phyloP scores from a whole-genome alignment of 2,797 vertebrate species.

The Geotrypetes seraphini region DNA sequence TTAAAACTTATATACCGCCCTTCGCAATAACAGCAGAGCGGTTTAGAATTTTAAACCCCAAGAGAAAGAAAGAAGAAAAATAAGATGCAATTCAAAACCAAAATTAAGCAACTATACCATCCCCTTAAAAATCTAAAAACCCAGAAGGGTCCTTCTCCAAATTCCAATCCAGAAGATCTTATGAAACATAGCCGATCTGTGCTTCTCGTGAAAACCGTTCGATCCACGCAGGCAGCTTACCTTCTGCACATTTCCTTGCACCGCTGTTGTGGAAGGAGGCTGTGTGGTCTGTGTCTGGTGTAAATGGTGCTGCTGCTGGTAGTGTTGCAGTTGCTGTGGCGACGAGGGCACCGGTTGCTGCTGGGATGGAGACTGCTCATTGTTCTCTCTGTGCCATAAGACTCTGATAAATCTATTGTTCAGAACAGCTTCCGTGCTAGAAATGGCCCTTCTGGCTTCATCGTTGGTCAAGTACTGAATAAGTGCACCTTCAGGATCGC shows the following conservation, averaged over 20 bases:
- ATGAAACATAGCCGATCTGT: too few species aligned
- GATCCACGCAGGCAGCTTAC: conserved; percentile 4
- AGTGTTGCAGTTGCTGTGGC: conserved; percentile 36
- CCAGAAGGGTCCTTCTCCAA: too few species aligned
- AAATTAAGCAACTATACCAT: too few species aligned
- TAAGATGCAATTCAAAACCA: too few species aligned
- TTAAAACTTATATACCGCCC: too few species aligned
- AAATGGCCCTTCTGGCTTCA: conserved; percentile 86
- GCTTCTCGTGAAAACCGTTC: background rate
- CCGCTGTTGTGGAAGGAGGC: conserved; percentile 16
- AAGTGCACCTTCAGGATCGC: conserved; percentile 84
- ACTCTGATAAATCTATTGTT: conserved; percentile 94
- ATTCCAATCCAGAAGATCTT: too few species aligned
- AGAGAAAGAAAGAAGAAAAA: too few species aligned
- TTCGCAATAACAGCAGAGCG: too few species aligned
- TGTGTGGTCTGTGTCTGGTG: conserved; percentile 35
- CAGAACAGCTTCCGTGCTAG: conserved; percentile 85
- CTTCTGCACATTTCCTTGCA: conserved; percentile 52
- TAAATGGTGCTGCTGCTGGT: conserved; percentile 45
- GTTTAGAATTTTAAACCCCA: too few species aligned
- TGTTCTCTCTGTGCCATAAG: conserved; percentile 84
- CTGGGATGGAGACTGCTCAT: conserved; percentile 48
- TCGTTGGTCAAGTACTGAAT: conserved; percentile 90
- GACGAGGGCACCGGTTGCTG: conserved; percentile 21
- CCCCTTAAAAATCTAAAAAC: too few species aligned